Percentiles rank a stretch among this genome's conserved stretches.
Evolutionary conservation across 2,888 invertebrate species (phyloP).

Genomic region (Torymus auratus): DNA sequence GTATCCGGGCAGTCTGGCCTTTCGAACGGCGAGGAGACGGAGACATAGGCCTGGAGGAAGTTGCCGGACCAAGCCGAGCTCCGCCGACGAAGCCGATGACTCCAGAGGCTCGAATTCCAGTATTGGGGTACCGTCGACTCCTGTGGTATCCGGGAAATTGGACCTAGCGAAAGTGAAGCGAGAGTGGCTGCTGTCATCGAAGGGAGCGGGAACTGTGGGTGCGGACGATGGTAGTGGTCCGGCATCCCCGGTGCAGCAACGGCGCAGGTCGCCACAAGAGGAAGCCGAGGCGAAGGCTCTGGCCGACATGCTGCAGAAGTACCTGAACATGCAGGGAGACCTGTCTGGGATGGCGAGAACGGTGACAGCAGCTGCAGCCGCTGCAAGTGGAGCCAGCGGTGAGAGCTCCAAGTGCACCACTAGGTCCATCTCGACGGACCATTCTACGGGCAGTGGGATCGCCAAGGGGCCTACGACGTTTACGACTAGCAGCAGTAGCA

Average conservation of each 20-base stretch:
- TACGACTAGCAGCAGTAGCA: constrained; percentile 22
- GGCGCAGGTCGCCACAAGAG: constrained; percentile 10
- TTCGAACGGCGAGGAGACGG: constrained; percentile 78
- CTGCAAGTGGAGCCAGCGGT: not conserved
- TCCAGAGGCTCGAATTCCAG: constrained; percentile 65
- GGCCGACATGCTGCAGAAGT: constrained; percentile 83
- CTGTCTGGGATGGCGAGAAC: constrained; percentile 67
- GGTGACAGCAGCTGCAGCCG: not conserved
- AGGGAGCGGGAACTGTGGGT: constrained; percentile 59
- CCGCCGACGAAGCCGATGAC: constrained; percentile 82
- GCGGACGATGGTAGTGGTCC: constrained; percentile 61
- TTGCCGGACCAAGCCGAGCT: constrained; percentile 81
- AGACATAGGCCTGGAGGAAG: constrained; percentile 83
- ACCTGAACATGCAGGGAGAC: constrained; percentile 80
- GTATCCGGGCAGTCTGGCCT: constrained; percentile 83
- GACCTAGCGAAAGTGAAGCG: constrained; percentile 84
- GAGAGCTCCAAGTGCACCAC: constrained; percentile 5
- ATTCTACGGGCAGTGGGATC: constrained; percentile 29
- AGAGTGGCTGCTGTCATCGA: constrained; percentile 80
- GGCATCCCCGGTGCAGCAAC: constrained; percentile 51
- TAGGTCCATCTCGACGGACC: constrained; percentile 41
- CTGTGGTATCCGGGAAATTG: constrained; percentile 78
- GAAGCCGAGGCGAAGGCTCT: constrained; percentile 79
- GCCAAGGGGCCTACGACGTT: constrained; percentile 51
- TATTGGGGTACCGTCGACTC: constrained; percentile 70